Percentiles rank a stretch among this genome's conserved stretches.
Conservation (phyloP, 2,888 invertebrate genomes). For the Drosophila percnosoma region DNA sequence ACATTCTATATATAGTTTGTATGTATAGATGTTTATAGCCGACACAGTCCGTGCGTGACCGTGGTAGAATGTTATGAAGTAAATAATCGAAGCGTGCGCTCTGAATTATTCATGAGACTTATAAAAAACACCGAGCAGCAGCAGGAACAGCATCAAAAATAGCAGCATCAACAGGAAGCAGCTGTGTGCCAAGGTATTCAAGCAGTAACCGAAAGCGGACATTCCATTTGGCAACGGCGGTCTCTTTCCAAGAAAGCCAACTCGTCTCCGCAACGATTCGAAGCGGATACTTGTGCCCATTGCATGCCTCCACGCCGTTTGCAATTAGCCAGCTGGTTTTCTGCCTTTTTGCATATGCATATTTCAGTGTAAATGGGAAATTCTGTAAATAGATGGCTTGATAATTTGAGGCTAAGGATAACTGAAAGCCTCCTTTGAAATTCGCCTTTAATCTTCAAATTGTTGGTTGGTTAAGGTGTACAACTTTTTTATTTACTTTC, state of each 20-base stretch:
- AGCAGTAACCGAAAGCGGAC: conserved; percentile 58
- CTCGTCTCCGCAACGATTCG: conserved; percentile 9
- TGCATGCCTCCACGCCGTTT: conserved; percentile 52
- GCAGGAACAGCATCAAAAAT: conserved; percentile 15
- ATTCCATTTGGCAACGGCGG: conserved; percentile 55
- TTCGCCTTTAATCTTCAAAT: conserved; percentile 41
- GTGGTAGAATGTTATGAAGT: conserved; percentile 70
- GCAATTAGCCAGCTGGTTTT: conserved; percentile 60
- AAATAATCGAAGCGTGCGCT: conserved; percentile 81
- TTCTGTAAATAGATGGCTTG: conserved; percentile 43
- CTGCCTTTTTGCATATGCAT: conserved; percentile 55
- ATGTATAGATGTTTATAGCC: background rate
- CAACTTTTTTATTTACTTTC: conserved; percentile 2
- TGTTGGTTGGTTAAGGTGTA: conserved; percentile 22
- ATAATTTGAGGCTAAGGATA: conserved; percentile 1
- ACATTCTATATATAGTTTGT: background rate
- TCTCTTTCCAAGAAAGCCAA: conserved; percentile 45
- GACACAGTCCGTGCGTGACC: conserved; percentile 16
- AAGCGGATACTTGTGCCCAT: conserved; percentile 3
- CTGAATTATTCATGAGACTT: conserved; percentile 82
- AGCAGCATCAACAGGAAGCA: conserved; percentile 35
- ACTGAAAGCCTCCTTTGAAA: conserved; percentile 1
- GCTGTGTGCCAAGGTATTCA: conserved; percentile 29
- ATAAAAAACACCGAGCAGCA: conserved; percentile 60
- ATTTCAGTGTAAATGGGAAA: conserved; percentile 37